Conservation (phyloP, 2,888 invertebrate species). For the Cinara cedri region DNA sequence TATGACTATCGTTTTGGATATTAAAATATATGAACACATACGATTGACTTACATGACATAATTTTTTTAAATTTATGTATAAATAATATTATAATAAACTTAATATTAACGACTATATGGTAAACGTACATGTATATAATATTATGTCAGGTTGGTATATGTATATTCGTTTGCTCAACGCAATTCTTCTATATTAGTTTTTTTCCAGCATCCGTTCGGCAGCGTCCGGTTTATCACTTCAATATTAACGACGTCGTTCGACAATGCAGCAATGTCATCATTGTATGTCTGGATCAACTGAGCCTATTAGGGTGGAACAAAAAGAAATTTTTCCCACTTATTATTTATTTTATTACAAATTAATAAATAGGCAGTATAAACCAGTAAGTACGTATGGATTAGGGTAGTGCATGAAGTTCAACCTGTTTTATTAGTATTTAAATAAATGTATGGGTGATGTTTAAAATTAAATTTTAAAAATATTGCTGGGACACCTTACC, state of each 20-base stretch:
- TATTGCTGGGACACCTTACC: no score
- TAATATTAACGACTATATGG: constrained; percentile 46
- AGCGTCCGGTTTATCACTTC: constrained; percentile 79
- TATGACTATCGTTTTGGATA: constrained; percentile 12
- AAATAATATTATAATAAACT: background rate
- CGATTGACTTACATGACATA: constrained; percentile 23
- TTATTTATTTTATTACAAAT: no score
- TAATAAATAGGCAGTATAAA: no score
- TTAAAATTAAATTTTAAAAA: no score
- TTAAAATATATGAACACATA: constrained; percentile 42
- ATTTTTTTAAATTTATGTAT: background rate
- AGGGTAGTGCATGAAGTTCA: no score
- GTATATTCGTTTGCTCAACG: background rate
- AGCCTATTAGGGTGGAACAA: constrained; percentile 62
- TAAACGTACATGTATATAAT: constrained; percentile 20
- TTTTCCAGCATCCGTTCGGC: constrained; percentile 81
- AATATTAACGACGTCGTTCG: constrained; percentile 81
- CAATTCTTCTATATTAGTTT: constrained; percentile 71
- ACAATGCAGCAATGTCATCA: constrained; percentile 74
- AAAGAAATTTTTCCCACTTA: background rate
- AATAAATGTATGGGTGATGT: no score
- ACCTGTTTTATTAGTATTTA: no score
- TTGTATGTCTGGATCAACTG: constrained; percentile 82
- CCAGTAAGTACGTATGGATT: background rate
- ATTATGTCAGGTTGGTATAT: background rate